phyloP scores from a whole-genome alignment of 2,113 vertebrate genomes.

The Symphodus melops region DNA sequence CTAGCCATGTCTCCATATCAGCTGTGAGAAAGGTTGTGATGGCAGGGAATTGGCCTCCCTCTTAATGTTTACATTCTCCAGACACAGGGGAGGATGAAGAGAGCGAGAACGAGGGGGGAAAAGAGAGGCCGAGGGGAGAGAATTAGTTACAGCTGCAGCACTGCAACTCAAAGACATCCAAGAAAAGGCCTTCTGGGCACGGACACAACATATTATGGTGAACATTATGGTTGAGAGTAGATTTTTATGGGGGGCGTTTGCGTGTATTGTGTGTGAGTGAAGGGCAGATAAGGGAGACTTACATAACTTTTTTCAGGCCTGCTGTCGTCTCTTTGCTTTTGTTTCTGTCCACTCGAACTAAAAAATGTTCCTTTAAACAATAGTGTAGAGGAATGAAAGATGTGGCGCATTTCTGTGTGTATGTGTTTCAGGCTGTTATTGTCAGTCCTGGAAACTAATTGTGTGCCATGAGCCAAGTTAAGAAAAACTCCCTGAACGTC shows the following conservation, averaged over 20 bases:
- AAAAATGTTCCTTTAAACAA: conserved; percentile 15
- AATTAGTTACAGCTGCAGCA: conserved; percentile 59
- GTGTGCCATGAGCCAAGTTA: conserved; percentile 31
- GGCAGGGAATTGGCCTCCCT: conserved; percentile 46
- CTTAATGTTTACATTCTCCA: conserved; percentile 68
- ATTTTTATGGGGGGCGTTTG: conserved; percentile 22
- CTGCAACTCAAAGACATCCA: conserved; percentile 28
- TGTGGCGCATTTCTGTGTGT: background rate
- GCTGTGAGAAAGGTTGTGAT: conserved; percentile 35
- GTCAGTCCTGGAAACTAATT: conserved; percentile 22
- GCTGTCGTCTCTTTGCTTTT: conserved; percentile 27
- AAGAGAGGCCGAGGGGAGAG: conserved; percentile 2
- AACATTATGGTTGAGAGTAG: conserved; percentile 23
- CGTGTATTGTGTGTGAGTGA: conserved; percentile 29
- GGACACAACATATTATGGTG: conserved; percentile 28
- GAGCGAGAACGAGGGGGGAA: conserved; percentile 3
- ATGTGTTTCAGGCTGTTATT: conserved; percentile 26
- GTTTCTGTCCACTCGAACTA: background rate
- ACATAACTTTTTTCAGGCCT: conserved; percentile 5
- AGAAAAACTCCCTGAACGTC: conserved; percentile 50
- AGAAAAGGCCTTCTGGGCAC: conserved; percentile 46
- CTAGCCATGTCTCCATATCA: conserved; percentile 34
- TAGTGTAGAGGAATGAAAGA: background rate
- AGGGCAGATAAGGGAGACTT: conserved; percentile 35
- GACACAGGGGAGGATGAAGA: conserved; percentile 53